These are phyloP conservation scores for Pelobates fuscus DNA, from an alignment of 2,113 vertebrate species.

Conservation along the genomic window DNA sequence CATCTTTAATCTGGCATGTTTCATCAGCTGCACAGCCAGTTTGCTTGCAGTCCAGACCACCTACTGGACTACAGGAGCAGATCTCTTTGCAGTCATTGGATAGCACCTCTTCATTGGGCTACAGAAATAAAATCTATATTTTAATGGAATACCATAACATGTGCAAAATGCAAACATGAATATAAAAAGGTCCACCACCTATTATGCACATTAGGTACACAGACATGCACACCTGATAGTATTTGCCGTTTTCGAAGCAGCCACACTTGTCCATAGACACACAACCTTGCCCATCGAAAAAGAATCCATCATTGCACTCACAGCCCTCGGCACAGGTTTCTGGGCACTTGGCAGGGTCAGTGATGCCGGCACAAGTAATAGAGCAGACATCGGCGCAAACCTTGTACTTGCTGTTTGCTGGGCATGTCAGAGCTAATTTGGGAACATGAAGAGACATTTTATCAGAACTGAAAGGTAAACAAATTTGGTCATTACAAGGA, in stretches of 20 bases:
- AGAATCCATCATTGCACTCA: slow-evolving; percentile 48
- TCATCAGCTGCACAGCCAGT: slow-evolving; percentile 65
- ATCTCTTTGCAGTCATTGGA: slow-evolving; percentile 60
- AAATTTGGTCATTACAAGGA: too few relatives aligned
- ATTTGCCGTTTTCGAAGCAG: slow-evolving; percentile 47
- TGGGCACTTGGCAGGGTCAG: slow-evolving; percentile 23
- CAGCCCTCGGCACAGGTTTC: slow-evolving; percentile 55
- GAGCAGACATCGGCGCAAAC: slow-evolving; percentile 52
- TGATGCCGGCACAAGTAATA: slow-evolving; percentile 50
- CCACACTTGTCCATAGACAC: slow-evolving; percentile 52
- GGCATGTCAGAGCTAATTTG: slow-evolving; percentile 45
- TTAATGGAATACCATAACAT: too few relatives aligned
- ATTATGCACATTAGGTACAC: not conserved
- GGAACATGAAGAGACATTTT: not conserved
- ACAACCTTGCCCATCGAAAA: slow-evolving; percentile 51
- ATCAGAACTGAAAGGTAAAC: not conserved
- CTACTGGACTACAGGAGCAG: slow-evolving; percentile 67
- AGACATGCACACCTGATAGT: slow-evolving; percentile 44
- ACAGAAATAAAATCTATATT: slow-evolving; percentile 2
- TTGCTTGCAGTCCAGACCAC: slow-evolving; percentile 64
- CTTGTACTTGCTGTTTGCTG: slow-evolving; percentile 55
- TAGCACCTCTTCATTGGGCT: slow-evolving; percentile 68
- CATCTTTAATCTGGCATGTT: slow-evolving; percentile 67
- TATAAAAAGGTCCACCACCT: too few relatives aligned
- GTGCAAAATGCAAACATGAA: too few relatives aligned